These are phyloP conservation scores for Cylindroiulus punctatus DNA, from an alignment of 2,888 invertebrate species.

Conservation along the genomic window DNA sequence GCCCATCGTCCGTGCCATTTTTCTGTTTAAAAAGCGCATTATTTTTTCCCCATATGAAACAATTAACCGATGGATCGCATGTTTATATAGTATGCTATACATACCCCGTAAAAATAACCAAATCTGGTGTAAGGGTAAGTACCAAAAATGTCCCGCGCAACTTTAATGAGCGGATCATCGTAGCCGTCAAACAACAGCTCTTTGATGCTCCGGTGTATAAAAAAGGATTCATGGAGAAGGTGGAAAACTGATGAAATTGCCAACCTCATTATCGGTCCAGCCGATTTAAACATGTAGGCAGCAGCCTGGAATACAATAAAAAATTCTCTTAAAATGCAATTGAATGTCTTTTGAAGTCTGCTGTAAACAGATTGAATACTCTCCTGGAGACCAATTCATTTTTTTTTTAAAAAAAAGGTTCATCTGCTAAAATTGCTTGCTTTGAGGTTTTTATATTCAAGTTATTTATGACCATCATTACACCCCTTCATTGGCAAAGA, in stretches of 20 bases:
- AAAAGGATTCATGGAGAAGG: conserved; percentile 48
- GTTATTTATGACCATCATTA: not conserved
- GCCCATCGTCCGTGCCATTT: conserved; percentile 37
- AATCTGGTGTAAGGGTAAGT: conserved; percentile 51
- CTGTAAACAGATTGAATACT: too few relatives aligned
- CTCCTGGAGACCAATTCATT: not conserved
- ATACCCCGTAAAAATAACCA: conserved; percentile 53
- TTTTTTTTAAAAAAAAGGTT: not conserved
- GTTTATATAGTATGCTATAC: not conserved
- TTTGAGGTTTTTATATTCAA: not conserved
- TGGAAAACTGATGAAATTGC: conserved; percentile 35
- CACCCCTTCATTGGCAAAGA: not conserved
- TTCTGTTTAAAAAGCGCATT: conserved; percentile 14
- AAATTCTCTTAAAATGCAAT: not conserved
- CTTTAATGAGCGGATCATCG: conserved; percentile 53
- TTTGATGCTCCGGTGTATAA: conserved; percentile 33
- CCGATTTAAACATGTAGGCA: conserved; percentile 49
- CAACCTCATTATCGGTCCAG: conserved; percentile 51
- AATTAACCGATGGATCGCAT: not conserved
- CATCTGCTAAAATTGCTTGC: not conserved
- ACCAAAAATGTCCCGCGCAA: conserved; percentile 42
- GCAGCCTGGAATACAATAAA: conserved; percentile 23
- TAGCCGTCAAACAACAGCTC: conserved; percentile 53
- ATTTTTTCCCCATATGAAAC: not conserved
- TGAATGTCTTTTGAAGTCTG: too few relatives aligned